Evolutionary conservation across 2,888 invertebrate species (phyloP), one percentile per base, ranked within the genome.

Genomic region (Drosophila kanekoi): DNA sequence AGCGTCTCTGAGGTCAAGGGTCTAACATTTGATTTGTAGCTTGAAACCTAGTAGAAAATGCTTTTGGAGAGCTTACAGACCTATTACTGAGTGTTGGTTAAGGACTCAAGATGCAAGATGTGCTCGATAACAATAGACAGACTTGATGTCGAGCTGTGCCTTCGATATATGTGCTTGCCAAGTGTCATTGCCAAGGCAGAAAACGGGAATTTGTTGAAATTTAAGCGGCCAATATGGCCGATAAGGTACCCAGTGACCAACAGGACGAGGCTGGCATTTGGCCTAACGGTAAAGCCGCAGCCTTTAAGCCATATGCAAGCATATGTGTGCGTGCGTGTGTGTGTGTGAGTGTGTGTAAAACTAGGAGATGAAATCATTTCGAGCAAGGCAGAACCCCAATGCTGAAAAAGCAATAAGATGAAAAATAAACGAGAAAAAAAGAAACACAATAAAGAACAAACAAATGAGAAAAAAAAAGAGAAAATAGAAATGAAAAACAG

Each of bases 291-390:
- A 33, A 23, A 44, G 33, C 37, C 62, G 32, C 33, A 52, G 53
- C 38, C 58, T 64, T 56, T 33, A 70, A 28, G 28, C 28, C 28
- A 28, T 64, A 9, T 53, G 47, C 47, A 18, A 51, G 23, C 33
- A 49, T 71, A 18, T 58, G 41, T 63, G 28, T 60, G 13, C 45
- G n/a, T 53, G 44, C 37, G 13, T 20, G 37, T 48, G 47, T 64
- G 40, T 37, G n/a, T 45, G 38, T 49, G 8, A n/a, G 18, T 49
- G 28, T 53, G 13, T 45, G 20, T 52, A 51, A 54, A 54, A 56
- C 72, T 57, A 67, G 70, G 61, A 76, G 60, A 61, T 68, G 41
- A 74, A 81, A 75, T 83, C 69, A 83, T 83, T 81, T 81, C 59
- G 61, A 73, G 48, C 77, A 49, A 70, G 47, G 59, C 69, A 37